These are phyloP conservation scores for Thecophora atra DNA, from an alignment of 2,888 invertebrate species.

Conservation along the genomic window DNA sequence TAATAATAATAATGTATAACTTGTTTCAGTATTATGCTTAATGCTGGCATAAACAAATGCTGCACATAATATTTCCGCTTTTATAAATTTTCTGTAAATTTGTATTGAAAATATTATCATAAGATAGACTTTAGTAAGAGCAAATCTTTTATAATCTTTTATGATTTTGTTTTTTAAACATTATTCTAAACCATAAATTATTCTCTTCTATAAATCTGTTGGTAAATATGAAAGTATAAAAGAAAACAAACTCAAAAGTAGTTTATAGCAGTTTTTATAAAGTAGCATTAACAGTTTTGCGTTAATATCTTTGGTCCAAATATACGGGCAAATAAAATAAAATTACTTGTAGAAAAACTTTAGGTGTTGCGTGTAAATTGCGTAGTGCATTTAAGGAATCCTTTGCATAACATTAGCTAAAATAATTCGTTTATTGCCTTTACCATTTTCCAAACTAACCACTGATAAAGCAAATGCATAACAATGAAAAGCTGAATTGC, in stretches of 20 bases:
- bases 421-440: neutral
- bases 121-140: slow-evolving; percentile 12
- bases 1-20: slow-evolving; percentile 27
- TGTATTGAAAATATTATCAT: slow-evolving; percentile 1
- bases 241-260: neutral
- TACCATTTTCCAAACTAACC: neutral
- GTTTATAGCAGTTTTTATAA: slow-evolving; percentile 10
- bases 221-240: neutral
- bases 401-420: neutral
- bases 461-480: neutral
- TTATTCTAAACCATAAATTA: slow-evolving; percentile 30
- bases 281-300: neutral
- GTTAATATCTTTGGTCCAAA: slow-evolving; percentile 30
- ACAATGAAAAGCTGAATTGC: neutral
- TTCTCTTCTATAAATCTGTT: slow-evolving; percentile 12
- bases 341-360: neutral
- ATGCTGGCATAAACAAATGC: neutral
- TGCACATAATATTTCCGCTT: slow-evolving; percentile 5
- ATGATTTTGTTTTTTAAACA: neutral
- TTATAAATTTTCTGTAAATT: slow-evolving; percentile 15
- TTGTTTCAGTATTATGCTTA: slow-evolving; percentile 16
- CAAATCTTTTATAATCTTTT: slow-evolving; percentile 15
- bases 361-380: slow-evolving; percentile 6
- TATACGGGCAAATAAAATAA: slow-evolving; percentile 25
- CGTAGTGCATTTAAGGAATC: neutral